Conservation (phyloP, 1,140 invertebrate genomes). For the Armadillidium nasatum region DNA sequence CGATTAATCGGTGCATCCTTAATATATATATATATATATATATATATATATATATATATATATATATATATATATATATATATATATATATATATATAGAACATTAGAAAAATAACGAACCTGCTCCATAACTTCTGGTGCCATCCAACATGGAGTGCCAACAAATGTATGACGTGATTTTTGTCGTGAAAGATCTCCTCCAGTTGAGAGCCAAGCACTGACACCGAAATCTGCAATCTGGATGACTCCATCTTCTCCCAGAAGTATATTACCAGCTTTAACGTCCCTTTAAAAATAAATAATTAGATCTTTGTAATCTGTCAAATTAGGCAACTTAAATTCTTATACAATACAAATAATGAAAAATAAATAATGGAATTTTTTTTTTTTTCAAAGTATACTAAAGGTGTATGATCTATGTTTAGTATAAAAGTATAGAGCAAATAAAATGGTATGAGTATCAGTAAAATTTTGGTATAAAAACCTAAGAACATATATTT, state of each 20-base stretch:
- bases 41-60: constrained; percentile 20
- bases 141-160: constrained; percentile 92
- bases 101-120: constrained; percentile 49
- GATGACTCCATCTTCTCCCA: constrained; percentile 96
- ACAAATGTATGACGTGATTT: constrained; percentile 67
- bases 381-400: not conserved
- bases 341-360: too few relatives aligned
- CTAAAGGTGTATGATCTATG: not conserved
- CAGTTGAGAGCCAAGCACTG: constrained; percentile 85
- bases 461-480: too few relatives aligned
- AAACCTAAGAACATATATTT: too few relatives aligned
- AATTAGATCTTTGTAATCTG: not conserved
- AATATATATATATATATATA: too few relatives aligned
- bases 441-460: too few relatives aligned
- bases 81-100: too few relatives aligned
- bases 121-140: constrained; percentile 99
- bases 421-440: not conserved
- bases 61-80: constrained; percentile 3
- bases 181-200: constrained; percentile 84
- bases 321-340: too few relatives aligned
- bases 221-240: constrained; percentile 96
- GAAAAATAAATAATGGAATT: not conserved
- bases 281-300: constrained; percentile 69
- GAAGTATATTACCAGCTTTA: constrained; percentile 95
- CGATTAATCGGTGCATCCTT: too few relatives aligned